Evolutionary conservation across 2,888 invertebrate species (phyloP).

Genomic region (Dorcus parallelipipedus): DNA sequence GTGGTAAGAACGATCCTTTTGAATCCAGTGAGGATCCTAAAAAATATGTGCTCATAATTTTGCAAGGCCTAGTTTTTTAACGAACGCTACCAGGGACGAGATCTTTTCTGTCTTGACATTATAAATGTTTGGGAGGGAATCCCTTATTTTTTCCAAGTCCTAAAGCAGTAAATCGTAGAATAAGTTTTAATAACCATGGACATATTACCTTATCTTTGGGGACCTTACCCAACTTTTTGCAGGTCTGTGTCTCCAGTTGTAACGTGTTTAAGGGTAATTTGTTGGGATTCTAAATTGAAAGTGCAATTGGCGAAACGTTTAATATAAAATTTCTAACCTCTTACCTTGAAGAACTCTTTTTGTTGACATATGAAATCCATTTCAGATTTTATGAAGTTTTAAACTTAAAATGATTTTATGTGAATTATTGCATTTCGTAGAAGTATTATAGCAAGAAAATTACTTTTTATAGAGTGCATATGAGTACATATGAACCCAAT

Average conservation of each 20-base stretch:
- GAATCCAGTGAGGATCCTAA: slow-evolving; percentile 34
- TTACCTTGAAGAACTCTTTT: slow-evolving; percentile 33
- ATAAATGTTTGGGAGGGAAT: slow-evolving; percentile 28
- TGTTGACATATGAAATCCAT: slow-evolving; percentile 27
- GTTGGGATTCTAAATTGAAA: slow-evolving; percentile 54
- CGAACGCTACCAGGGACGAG: slow-evolving; percentile 36
- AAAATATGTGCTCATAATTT: background rate
- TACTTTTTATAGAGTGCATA: too few species aligned
- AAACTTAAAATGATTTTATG: too few species aligned
- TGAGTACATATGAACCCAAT: too few species aligned
- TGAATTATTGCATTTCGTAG: too few species aligned
- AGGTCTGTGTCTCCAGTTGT: slow-evolving; percentile 35
- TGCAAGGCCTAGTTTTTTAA: too few species aligned
- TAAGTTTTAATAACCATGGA: slow-evolving; percentile 2
- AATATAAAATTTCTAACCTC: slow-evolving; percentile 3
- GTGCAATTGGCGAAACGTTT: slow-evolving; percentile 1
- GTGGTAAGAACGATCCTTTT: slow-evolving; percentile 30
- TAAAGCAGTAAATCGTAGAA: slow-evolving; percentile 23
- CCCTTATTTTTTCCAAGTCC: slow-evolving; percentile 29
- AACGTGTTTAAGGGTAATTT: slow-evolving; percentile 55
- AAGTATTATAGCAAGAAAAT: too few species aligned
- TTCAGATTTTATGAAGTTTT: background rate
- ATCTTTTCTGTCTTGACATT: slow-evolving; percentile 35
- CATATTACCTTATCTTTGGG: slow-evolving; percentile 19
- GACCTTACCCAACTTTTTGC: slow-evolving; percentile 29